Conservation (phyloP, 2,888 invertebrate genomes). For the Lamellibrachia satsuma region DNA sequence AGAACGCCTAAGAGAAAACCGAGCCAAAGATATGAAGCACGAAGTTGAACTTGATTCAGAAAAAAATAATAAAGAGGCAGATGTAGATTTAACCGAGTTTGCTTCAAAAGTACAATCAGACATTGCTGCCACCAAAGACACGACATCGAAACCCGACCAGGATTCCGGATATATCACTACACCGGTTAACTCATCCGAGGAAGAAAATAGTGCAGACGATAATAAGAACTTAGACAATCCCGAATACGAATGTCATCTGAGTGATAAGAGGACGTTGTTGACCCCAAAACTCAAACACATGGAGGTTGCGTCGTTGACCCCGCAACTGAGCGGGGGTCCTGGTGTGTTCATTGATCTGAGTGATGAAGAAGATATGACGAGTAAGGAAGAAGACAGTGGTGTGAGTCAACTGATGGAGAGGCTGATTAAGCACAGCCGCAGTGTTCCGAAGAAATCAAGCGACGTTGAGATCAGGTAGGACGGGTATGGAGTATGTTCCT, state of each 20-base stretch:
- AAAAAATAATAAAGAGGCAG: not conserved
- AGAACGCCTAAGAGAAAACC: not conserved
- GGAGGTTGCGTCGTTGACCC: conserved; percentile 57
- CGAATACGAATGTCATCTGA: not conserved
- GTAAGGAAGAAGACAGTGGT: conserved; percentile 64
- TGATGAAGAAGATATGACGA: conserved; percentile 61
- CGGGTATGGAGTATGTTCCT: not conserved
- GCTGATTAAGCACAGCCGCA: conserved; percentile 74
- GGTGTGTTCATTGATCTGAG: conserved; percentile 74
- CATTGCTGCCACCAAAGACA: conserved; percentile 25
- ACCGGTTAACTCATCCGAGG: conserved; percentile 28
- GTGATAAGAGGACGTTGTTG: not conserved
- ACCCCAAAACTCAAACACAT: conserved; percentile 41
- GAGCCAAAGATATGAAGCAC: not conserved
- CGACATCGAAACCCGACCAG: conserved; percentile 19
- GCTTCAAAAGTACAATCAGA: not conserved
- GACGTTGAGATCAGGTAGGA: conserved; percentile 71
- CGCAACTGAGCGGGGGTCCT: conserved; percentile 70
- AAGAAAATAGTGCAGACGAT: conserved; percentile 33
- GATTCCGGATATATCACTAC: conserved; percentile 30
- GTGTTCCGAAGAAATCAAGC: conserved; percentile 51
- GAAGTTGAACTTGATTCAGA: not conserved
- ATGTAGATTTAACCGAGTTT: not conserved
- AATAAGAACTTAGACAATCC: conserved; percentile 25
- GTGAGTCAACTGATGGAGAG: conserved; percentile 77